Evolutionary conservation across 2,113 vertebrate species (phyloP), one percentile per base, ranked within the genome.

Genomic region (Abramis brama): DNA sequence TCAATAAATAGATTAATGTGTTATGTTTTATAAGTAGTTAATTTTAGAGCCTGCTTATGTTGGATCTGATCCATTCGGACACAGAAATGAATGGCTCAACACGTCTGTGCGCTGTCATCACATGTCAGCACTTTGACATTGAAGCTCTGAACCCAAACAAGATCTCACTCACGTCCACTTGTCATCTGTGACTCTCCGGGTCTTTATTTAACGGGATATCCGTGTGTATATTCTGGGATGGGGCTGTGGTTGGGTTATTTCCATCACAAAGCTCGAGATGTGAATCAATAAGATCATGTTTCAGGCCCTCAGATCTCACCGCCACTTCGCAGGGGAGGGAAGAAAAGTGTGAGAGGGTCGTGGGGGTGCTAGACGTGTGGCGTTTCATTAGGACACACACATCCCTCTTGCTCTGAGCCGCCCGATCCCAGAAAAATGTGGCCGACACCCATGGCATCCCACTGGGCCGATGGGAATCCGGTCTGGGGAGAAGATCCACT

Each of bases 271-370:
- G 88, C 86, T 19, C 2, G 59, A 91, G 86, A 90, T 88, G 77
- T 75, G 43, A 90, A 90, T 91, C 90, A 91, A 92, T 90, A 90
- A 85, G 89, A 90, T 92, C 88, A 19, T 68, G 88, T 93, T 92
- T 62, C 90, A 77, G 27, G 74, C 36, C 79, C 81, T 91, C 83
- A 87, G 87, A 92, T 91, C 91, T 87, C 79, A 68, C 84, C 70
- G 77, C 71, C 87, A 81, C 87, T 90, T 88, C 87, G 90, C 86
- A 89, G 89, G 4, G 23, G 55, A 55, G 21, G n/a, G 50, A 8
- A 2, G 23, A 43, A 12, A 43, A 43, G 71, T 25, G 68, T 9
- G 66, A 33, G 66, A 17, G 25, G 25, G 23, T 12, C 64, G 36
- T 6, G 77, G 59, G 12, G 25, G 30, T 64, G 45, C 17, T 64